These are phyloP conservation scores for Nudaria mundana DNA, from an alignment of 2,888 invertebrate genomes.

Conservation along the genomic window DNA sequence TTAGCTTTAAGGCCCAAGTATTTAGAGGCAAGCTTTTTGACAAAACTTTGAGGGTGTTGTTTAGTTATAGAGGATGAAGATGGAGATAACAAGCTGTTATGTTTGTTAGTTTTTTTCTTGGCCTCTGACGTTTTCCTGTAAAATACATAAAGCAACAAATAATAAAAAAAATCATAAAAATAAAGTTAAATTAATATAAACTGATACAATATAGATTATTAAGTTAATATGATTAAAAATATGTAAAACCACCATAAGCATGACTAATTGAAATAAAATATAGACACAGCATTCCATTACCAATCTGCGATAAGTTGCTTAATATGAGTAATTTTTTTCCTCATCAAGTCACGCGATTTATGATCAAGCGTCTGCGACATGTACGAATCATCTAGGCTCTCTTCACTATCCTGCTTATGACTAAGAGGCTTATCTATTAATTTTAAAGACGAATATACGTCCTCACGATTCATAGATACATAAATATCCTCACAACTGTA, in stretches of 20 bases:
- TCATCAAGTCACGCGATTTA: constrained; percentile 27
- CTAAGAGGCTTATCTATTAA: neutral
- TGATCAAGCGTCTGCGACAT: constrained; percentile 14
- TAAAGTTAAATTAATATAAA: constrained; percentile 21
- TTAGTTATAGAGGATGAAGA: constrained; percentile 72
- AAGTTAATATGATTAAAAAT: constrained; percentile 29
- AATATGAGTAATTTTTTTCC: constrained; percentile 51
- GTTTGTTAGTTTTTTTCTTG: constrained; percentile 72
- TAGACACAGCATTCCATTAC: constrained; percentile 1
- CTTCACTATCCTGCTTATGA: neutral
- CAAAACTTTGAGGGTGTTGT: constrained; percentile 71
- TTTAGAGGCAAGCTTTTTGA: constrained; percentile 78
- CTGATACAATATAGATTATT: constrained; percentile 17
- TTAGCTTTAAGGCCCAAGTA: constrained; percentile 76
- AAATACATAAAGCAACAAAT: constrained; percentile 75
- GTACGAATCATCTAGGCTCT: constrained; percentile 7
- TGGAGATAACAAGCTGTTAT: constrained; percentile 66
- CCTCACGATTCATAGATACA: constrained; percentile 15
- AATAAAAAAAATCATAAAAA: constrained; percentile 46
- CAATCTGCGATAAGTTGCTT: constrained; percentile 49
- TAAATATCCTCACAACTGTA: constrained; percentile 46
- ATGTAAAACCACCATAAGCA: constrained; percentile 42
- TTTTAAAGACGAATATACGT: constrained; percentile 21
- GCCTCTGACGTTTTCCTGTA: constrained; percentile 76
- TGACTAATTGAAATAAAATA: constrained; percentile 8